Conservation (phyloP, 1,140 invertebrate genomes). For the Nixonia krombeini region DNA sequence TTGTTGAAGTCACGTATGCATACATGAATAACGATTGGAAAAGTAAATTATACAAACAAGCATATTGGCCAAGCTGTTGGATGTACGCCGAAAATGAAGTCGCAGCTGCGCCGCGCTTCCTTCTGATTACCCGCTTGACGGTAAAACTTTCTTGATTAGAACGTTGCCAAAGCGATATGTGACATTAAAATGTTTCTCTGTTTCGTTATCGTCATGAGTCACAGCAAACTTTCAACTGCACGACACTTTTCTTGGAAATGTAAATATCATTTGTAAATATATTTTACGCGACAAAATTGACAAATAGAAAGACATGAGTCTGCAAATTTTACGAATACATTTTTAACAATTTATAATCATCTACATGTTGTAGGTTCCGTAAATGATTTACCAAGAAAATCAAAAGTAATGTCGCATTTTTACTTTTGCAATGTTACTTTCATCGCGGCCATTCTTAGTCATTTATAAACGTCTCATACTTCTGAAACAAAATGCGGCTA, state of each 20-base stretch:
- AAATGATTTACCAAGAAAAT: no score
- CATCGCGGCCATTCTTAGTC: no score
- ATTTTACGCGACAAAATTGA: no score
- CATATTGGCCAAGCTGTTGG: constrained; percentile 15
- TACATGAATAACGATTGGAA: constrained; percentile 24
- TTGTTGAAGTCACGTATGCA: constrained; percentile 30
- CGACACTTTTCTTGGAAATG: background rate
- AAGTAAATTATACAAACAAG: constrained; percentile 16
- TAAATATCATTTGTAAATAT: no score
- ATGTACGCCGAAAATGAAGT: constrained; percentile 18
- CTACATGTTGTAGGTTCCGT: no score
- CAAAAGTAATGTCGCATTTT: no score
- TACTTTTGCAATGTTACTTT: no score
- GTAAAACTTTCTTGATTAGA: constrained; percentile 13
- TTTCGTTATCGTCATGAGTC: background rate
- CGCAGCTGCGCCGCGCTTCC: constrained; percentile 4
- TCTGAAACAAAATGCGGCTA: background rate
- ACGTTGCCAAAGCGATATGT: background rate
- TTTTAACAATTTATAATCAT: no score
- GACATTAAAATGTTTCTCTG: background rate
- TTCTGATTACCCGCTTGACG: background rate
- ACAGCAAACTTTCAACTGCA: background rate
- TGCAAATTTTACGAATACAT: no score
- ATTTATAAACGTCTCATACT: no score
- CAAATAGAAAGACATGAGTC: no score